Base-by-base conservation (phyloP, 2,797 vertebrate genomes). In the Tadarida brasiliensis region DNA sequence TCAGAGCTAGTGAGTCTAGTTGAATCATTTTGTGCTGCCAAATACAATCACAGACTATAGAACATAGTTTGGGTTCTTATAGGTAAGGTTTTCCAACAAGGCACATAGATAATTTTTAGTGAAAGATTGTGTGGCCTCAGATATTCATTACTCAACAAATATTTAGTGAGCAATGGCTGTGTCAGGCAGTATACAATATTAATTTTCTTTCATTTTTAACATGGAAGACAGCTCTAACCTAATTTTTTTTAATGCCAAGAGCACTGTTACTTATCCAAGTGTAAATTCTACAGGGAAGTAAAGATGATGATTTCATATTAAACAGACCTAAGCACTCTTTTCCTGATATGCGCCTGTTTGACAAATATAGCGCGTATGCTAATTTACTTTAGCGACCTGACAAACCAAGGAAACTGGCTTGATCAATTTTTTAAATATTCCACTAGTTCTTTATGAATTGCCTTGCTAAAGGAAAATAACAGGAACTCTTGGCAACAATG, bases 161-260 rank as follows among this genome's bases (percentile, higher is more conserved):
- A 88, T 88, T 92, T 95, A 81, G 88, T 80, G 68, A 95, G 61
- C 30, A 71, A 28, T 84, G 82, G 11, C 73, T 88, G 1, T 95
- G 57, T 94, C 22, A 77, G 57, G 28, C 89, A 93, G 61, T 54
- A 84, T 82, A 28, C n/a, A 74, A 17, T 91, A 90, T 94, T 95
- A 94, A 94, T 94, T 95, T 74, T 77, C 85, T 89, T 77, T 84
- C 63, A 39, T 68, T 96, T 94, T 95, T 92, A 96, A 91, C n/a
- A 30, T 73, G 30, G 82, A 90, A 77, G 44, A 74, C 56, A 93
- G 56, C 77, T 68, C 56, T 93, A 67, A 30, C 19, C 22, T 90
- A 73, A 84, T 95, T 93, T 96, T 71, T 95, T 91, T 14, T 77
- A 94, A 89, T 96, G 83, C 96, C 96, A 97, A 77, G 70, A 96